phyloP scores from a whole-genome alignment of 2,797 vertebrate genomes.

The Gymnoscopelus microlampas region DNA sequence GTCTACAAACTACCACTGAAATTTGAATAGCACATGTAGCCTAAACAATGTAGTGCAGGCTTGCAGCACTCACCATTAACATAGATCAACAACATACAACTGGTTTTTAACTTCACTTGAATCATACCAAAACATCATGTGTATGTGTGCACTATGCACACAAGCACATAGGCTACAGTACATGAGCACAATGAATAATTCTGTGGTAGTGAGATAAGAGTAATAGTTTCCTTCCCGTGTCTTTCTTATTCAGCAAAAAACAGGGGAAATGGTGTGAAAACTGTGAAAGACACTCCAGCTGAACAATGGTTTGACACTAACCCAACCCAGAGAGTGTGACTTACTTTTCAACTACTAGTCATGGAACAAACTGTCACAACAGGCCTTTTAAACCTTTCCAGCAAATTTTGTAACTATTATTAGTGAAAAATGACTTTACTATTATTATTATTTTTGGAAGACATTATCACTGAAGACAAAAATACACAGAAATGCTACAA shows the following conservation, averaged over 20 bases:
- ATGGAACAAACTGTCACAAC: constrained; percentile 9
- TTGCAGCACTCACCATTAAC: constrained; percentile 13
- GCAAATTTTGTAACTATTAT: constrained; percentile 22
- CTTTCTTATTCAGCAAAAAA: constrained; percentile 62
- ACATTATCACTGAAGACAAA: constrained; percentile 8
- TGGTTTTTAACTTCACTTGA: constrained; percentile 25
- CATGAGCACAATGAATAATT: constrained; percentile 25
- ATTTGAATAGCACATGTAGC: constrained; percentile 75
- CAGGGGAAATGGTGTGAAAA: constrained; percentile 21
- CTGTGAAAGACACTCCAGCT: not conserved
- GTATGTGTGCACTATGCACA: not conserved
- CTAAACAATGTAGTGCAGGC: constrained; percentile 32
- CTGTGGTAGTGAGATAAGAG: constrained; percentile 69
- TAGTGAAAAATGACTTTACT: not conserved
- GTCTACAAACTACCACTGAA: constrained; percentile 14
- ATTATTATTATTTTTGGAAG: not conserved
- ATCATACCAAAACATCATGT: no score
- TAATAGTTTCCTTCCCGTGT: constrained; percentile 71
- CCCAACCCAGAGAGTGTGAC: not conserved
- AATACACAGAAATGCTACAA: constrained; percentile 20
- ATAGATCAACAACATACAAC: constrained; percentile 6
- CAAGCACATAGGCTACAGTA: not conserved
- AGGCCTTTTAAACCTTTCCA: constrained; percentile 2
- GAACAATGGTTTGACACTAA: constrained; percentile 26
- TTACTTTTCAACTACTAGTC: not conserved